These are phyloP conservation scores for Sphecodes monilicornis DNA, from an alignment of 2,888 invertebrate species.

Conservation along the genomic window DNA sequence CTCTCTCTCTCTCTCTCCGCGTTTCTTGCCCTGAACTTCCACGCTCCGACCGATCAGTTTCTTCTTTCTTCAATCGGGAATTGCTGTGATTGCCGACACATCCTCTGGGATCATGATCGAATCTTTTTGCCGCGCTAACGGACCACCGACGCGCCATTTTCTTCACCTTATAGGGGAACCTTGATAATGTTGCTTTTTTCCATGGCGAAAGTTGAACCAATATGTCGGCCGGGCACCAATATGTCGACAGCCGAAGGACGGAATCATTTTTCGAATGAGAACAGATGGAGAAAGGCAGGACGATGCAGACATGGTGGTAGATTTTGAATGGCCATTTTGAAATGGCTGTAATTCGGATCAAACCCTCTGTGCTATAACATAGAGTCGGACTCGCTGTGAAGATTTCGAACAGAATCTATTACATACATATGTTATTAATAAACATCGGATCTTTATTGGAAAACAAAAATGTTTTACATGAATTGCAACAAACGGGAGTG, in stretches of 20 bases:
- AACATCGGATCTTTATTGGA: too few relatives aligned
- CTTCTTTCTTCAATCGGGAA: constrained; percentile 27
- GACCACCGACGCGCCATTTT: background rate
- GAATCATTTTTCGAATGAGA: background rate
- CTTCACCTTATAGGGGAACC: background rate
- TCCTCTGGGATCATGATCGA: constrained; percentile 40
- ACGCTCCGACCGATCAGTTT: constrained; percentile 26
- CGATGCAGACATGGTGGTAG: too few relatives aligned
- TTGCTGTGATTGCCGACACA: constrained; percentile 36
- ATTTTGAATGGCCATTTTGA: too few relatives aligned
- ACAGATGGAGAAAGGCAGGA: too few relatives aligned
- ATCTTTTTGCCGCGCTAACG: constrained; percentile 31
- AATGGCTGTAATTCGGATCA: too few relatives aligned
- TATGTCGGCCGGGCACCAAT: background rate
- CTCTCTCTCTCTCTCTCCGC: background rate
- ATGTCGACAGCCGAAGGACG: background rate
- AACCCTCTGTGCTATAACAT: too few relatives aligned
- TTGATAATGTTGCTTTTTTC: constrained; percentile 2
- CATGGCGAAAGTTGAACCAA: background rate
- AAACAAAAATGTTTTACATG: too few relatives aligned
- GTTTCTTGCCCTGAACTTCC: background rate
- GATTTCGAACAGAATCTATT: too few relatives aligned
- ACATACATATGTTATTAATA: too few relatives aligned
- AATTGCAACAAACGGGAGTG: too few relatives aligned
- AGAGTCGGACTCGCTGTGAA: too few relatives aligned